Evolutionary conservation across 1,140 invertebrate genomes (phyloP), one percentile per base, ranked within the genome.

Genomic region (Drosophila erecta): DNA sequence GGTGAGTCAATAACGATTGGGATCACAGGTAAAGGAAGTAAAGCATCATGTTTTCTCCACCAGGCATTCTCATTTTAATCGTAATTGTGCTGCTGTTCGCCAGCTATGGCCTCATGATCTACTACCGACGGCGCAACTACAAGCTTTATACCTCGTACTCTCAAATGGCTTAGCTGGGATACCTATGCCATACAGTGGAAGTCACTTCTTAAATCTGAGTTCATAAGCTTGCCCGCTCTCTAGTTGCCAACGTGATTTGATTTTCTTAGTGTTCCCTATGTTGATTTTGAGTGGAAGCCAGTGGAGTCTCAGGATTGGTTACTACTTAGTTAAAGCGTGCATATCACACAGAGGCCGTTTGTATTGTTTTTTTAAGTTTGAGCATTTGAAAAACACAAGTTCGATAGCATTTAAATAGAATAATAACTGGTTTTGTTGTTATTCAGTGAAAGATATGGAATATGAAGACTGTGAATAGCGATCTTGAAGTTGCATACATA

Each of bases 101-200:
- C 30, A 90, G 87, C 38, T 91, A 86, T 56, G 75, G 72, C n/a
- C 58, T 87, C 41, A 86, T 91, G 90, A 72, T 92, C 40, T 91
- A 86, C 41, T 91, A 86, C 64, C 81, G 90, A 27, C 90, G 90
- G 20, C 81, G 90, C 24, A 77, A 91, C 44, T 92, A 91, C 47
- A 70, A 55, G 20, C 46, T 78, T 30, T 74, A 90, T 60, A 76
- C 69, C 15, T 70, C 90, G 2, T 92, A 91, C 49, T 62, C 78
- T 15, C 87, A 86, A 73, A 85, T 90, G 86, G 90, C 90, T 17
- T 92, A 90, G 20, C n/a, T 5, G 50, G 1, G 1, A 12, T 4
- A 65, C 40, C 5, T 5, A 0, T 11, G 6, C 4, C 11, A n/a
- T 35, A 30, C 15, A 47, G n/a, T 33, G 10, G 12, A 62, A 79